Evolutionary conservation across 2,888 invertebrate genomes (phyloP).

Genomic region (Chouioia cunea): DNA sequence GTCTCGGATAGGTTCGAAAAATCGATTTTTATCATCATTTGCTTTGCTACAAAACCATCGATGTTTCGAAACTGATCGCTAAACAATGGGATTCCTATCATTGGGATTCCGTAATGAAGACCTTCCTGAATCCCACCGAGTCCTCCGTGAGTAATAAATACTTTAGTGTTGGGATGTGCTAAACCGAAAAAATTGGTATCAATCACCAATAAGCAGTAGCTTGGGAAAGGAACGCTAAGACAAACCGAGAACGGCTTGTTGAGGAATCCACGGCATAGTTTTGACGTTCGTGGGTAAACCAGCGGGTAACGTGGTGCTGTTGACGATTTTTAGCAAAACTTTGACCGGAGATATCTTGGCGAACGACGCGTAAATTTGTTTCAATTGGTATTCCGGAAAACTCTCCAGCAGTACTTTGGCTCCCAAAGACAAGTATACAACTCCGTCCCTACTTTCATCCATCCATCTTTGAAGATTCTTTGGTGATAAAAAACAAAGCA

Average conservation of each 20-base stretch:
- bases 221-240: background rate
- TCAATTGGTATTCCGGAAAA: constrained; percentile 50
- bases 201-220: constrained; percentile 33
- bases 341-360: constrained; percentile 58
- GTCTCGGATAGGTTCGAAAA: constrained; percentile 50
- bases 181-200: no score
- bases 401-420: constrained; percentile 60
- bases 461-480: constrained; percentile 62
- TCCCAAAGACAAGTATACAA: constrained; percentile 61
- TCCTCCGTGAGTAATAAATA: constrained; percentile 64
- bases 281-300: constrained; percentile 60
- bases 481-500: background rate
- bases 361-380: constrained; percentile 54
- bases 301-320: constrained; percentile 51
- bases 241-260: constrained; percentile 57
- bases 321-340: constrained; percentile 57
- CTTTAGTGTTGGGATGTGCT: constrained; percentile 61
- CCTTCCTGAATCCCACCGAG: constrained; percentile 62
- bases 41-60: constrained; percentile 49
- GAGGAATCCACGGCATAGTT: constrained; percentile 58
- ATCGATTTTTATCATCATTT: constrained; percentile 40
- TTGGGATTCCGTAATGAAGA: constrained; percentile 59
- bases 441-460: constrained; percentile 59
- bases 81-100: constrained; percentile 63
- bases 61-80: constrained; percentile 61